Conservation (phyloP, 2,797 vertebrate genomes). For the Falco concolor region DNA sequence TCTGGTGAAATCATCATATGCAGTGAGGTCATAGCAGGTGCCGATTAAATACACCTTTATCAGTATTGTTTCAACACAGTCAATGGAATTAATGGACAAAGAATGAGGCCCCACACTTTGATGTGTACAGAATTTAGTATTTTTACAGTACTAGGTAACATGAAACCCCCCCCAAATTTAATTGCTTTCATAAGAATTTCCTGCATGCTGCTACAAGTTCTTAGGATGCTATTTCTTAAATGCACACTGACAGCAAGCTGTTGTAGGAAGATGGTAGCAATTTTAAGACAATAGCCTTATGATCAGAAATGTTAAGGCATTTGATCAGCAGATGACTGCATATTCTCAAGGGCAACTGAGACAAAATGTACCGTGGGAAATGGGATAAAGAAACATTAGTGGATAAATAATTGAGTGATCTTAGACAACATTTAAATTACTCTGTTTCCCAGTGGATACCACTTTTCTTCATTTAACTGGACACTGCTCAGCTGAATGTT, state of each 20-base stretch:
- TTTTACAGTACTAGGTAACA: background rate
- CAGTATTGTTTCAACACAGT: background rate
- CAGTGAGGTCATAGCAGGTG: background rate
- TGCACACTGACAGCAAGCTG: background rate
- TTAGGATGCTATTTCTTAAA: background rate
- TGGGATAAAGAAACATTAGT: background rate
- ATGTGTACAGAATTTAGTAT: background rate
- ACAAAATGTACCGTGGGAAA: background rate
- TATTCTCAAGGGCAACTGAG: constrained; percentile 5
- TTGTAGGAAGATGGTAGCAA: background rate
- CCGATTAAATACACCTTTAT: background rate
- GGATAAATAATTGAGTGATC: constrained; percentile 36
- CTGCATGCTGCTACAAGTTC: background rate
- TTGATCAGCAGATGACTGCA: background rate
- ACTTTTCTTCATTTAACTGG: constrained; percentile 75
- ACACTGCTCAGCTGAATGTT: constrained; percentile 74
- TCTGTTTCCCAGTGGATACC: constrained; percentile 79
- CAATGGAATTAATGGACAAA: background rate
- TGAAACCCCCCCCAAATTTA: background rate
- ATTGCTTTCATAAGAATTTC: background rate
- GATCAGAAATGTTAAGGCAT: background rate
- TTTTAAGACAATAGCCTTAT: background rate
- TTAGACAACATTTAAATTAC: constrained; percentile 56
- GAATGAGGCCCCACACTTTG: background rate
- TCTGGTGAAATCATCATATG: background rate